These are phyloP conservation scores for Tinamus major DNA, from an alignment of 2,797 vertebrate genomes.

Conservation along the genomic window DNA sequence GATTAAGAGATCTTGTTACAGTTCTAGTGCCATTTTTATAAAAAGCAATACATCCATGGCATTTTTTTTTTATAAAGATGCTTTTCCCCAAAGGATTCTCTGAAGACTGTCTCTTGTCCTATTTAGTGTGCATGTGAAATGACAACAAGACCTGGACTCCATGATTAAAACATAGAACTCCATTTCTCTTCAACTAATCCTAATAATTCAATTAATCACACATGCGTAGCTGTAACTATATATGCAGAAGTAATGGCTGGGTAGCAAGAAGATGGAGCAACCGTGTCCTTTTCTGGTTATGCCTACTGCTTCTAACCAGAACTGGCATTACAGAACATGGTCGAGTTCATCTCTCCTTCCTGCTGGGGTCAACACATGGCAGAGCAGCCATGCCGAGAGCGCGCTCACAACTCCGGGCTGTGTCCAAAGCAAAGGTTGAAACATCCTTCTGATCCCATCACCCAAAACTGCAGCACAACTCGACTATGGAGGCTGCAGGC, in stretches of 20 bases:
- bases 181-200: neutral
- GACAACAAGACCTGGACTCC: neutral
- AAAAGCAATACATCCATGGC: too few species aligned
- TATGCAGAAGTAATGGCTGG: neutral
- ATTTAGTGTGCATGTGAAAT: neutral
- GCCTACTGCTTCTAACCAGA: neutral
- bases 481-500: accelerated
- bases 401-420: neutral
- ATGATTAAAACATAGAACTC: neutral
- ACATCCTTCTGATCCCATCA: neutral
- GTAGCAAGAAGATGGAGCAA: neutral
- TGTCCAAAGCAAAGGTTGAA: neutral
- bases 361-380: accelerated
- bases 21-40: neutral
- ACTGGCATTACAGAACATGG: accelerated
- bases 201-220: neutral
- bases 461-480: neutral
- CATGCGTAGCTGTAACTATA: neutral
- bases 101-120: neutral
- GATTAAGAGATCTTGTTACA: neutral
- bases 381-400: neutral
- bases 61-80: neutral
- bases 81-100: neutral
- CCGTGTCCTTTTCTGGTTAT: neutral
- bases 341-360: neutral